Conservation (phyloP, 2,797 vertebrate species). For the Myotis vivesi region DNA sequence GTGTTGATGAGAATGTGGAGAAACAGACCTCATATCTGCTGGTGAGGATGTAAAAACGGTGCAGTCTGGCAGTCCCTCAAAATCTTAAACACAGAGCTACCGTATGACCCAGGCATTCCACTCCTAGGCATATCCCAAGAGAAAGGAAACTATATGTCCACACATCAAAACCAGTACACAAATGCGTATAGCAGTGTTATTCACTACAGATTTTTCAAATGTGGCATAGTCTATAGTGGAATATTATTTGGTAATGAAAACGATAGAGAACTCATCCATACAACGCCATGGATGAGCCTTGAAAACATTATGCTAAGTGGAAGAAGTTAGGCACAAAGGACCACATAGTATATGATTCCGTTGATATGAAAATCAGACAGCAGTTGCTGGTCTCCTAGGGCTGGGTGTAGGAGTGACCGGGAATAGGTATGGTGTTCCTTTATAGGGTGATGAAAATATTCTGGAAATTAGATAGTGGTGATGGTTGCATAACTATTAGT, state of each 20-base stretch:
- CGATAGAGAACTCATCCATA: neutral
- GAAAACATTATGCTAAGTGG: neutral
- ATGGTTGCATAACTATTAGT: neutral
- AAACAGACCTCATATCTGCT: neutral
- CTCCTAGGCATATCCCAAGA: neutral
- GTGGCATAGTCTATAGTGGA: neutral
- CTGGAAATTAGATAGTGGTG: neutral
- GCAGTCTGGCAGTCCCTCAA: neutral
- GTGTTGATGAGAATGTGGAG: neutral
- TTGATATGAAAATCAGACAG: neutral
- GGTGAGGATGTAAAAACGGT: neutral
- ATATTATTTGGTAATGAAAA: neutral
- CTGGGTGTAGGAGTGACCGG: neutral
- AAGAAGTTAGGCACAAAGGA: neutral
- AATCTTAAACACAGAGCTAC: neutral
- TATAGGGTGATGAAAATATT: neutral
- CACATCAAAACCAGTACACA: neutral
- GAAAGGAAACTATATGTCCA: neutral
- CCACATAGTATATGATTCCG: neutral
- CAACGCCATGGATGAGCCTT: fast-evolving
- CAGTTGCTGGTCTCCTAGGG: fast-evolving
- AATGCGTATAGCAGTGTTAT: neutral
- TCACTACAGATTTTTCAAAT: neutral
- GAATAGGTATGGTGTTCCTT: neutral
- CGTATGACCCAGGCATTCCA: neutral